Evolutionary conservation across 2,888 invertebrate species (phyloP), one percentile per base, ranked within the genome.

Genomic region (Diadegma fenestrale): DNA sequence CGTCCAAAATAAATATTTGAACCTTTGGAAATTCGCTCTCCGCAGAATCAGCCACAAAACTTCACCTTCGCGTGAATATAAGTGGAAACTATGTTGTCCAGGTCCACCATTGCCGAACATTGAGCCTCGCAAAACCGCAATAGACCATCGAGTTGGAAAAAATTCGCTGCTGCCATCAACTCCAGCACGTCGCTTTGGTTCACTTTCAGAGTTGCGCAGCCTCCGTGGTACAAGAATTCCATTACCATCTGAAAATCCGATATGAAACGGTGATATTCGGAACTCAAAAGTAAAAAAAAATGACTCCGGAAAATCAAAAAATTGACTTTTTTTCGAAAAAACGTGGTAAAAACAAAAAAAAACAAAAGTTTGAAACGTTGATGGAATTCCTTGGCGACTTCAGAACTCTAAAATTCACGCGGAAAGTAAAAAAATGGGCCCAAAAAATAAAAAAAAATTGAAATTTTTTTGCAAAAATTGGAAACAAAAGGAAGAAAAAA

Each of bases 141-240:
- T 51, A 98, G 94, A 3, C 97, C 97, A 91, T 98, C 96, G 89
- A 98, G 94, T 92, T 98, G 98, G 94, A 98, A 98, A 94, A 98
- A 98, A 89, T 98, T 97, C 0, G 98, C 98, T 0, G 98, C 98
- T 0, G 98, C 98, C 96, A 98, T 97, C 75, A 98, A 94, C 93
- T 98, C 98, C 87, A 98, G 94, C 71, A 98, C 97, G 91, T 98
- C 98, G 80, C 96, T 95, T 84, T 97, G 96, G 6, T 97, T 96
- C 2, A 98, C 96, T 88, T 97, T 96, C 78, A 98, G 94, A 0
- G 96, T 96, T 73, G 96, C 96, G 92, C 97, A 98, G 22, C 98
- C 98, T 5, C 98, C 98, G 90, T 98, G 97, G 94, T 98, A 98
- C 75, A 98, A 95, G 94, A 97, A 98, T 94, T 98, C 97, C 98